Base-by-base conservation (phyloP, 2,888 invertebrate species). In the Trichacis sp. region DNA sequence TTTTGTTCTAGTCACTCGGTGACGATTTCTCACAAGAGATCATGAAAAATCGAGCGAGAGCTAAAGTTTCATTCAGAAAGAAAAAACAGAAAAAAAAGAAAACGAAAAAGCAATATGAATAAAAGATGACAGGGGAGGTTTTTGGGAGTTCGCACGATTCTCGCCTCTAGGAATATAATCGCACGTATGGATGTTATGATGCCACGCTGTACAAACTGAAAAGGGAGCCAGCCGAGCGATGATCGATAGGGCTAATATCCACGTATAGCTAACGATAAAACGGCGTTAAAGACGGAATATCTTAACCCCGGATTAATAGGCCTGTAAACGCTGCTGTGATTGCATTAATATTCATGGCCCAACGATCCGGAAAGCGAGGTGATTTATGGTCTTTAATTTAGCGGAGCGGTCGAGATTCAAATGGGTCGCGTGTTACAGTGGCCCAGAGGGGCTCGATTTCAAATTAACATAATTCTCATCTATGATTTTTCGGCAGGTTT, bases 181-280 rank as follows among this genome's bases (percentile, higher is more conserved):
- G 60, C 45, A 54, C 60, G 59, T n/a, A n/a, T 47, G 45, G 64
- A 53, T 59, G 55, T 66, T 65, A 69, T 63, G 60, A 63, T 55
- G 60, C 47, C 55, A 48, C 54, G 57, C 62, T 60, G 57, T 60
- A 60, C 54, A 54, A 57, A 18, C 54, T 47, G 57, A 53, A 64
- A 24, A 64, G 68, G 70, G 71, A 62, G 70, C 53, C 19, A 43
- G 38, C 55, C 24, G 49, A 20, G 68, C 63, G 72, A 78, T 83
- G 83, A 83, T 83, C 78, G 83, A 83, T 83, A 77, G 82, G 77
- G 68, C 80, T 83, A 83, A 83, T 83, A 83, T 81, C 64, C 59
- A 68, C 62, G 62, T 68, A 61, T 53, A 66, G 59, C 59, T 54
- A 47, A 59, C 75, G 81, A 80, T 80, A 79, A 80, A 82, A 80